phyloP scores from a whole-genome alignment of 2,113 vertebrate genomes.

The Silurus asotus region DNA sequence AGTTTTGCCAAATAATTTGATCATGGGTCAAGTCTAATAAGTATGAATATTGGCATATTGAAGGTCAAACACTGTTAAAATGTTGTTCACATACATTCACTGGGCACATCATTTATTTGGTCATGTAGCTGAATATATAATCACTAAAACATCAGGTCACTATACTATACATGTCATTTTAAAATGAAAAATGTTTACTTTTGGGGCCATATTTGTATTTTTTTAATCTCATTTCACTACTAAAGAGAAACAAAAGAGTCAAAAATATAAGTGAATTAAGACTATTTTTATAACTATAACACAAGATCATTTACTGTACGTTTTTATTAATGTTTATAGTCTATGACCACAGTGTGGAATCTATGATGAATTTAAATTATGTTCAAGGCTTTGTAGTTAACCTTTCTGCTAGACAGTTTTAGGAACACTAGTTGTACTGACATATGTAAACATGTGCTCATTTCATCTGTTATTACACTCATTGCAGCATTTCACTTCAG shows the following conservation, averaged over 20 bases:
- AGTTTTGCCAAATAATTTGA: background rate
- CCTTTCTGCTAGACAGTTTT: slow-evolving; percentile 1
- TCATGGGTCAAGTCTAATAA: background rate
- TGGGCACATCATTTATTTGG: background rate
- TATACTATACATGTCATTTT: background rate
- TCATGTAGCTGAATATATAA: background rate
- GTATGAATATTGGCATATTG: background rate
- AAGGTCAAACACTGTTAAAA: background rate
- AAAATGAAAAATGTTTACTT: background rate
- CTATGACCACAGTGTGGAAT: background rate
- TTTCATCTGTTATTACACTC: background rate
- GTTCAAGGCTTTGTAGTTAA: background rate
- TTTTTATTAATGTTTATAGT: background rate
- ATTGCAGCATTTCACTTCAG: slow-evolving; percentile 6
- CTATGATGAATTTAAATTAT: background rate
- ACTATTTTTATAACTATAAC: background rate
- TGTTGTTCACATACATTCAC: background rate
- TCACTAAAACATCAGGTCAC: background rate
- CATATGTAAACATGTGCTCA: background rate
- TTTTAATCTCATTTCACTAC: background rate
- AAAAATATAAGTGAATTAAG: background rate
- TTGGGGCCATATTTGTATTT: background rate
- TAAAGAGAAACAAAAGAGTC: background rate
- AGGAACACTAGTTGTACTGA: background rate
- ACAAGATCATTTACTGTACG: background rate